phyloP scores from a whole-genome alignment of 2,113 vertebrate species.

The Noctilio leporinus region DNA sequence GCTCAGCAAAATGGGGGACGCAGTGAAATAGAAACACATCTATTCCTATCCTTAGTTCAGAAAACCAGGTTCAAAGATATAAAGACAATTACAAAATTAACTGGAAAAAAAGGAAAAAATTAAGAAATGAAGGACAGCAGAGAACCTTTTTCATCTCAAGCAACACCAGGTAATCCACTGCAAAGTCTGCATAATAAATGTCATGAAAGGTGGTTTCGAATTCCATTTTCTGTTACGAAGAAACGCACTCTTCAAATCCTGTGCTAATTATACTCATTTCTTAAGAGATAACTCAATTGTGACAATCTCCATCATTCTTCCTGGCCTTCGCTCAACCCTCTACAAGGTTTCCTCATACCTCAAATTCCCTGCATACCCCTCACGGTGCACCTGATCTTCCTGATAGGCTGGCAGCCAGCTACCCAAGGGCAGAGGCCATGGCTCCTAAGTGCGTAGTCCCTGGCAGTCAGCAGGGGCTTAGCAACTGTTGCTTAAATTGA shows the following conservation, averaged over 20 bases:
- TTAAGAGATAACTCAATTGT: neutral
- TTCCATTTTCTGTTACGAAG: conserved; percentile 12
- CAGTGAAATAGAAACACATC: neutral
- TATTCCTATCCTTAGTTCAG: neutral
- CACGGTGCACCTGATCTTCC: neutral
- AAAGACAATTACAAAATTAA: neutral
- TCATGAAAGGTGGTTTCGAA: neutral
- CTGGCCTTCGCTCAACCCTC: neutral
- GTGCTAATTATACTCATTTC: neutral
- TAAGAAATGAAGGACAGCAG: neutral
- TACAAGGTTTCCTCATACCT: neutral
- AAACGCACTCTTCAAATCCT: neutral
- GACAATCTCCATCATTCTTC: neutral
- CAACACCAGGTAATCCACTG: neutral
- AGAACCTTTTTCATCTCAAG: neutral
- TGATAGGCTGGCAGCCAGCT: neutral
- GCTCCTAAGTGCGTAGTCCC: neutral
- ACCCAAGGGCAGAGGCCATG: too few relatives aligned
- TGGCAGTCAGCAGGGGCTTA: neutral
- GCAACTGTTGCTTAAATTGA: neutral
- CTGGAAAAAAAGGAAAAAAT: neutral
- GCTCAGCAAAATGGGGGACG: neutral
- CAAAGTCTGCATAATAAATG: neutral
- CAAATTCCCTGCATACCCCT: neutral
- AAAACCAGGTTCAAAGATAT: neutral